Base-by-base conservation (phyloP, 2,888 invertebrate genomes). In the Blastobasis lacticolella region DNA sequence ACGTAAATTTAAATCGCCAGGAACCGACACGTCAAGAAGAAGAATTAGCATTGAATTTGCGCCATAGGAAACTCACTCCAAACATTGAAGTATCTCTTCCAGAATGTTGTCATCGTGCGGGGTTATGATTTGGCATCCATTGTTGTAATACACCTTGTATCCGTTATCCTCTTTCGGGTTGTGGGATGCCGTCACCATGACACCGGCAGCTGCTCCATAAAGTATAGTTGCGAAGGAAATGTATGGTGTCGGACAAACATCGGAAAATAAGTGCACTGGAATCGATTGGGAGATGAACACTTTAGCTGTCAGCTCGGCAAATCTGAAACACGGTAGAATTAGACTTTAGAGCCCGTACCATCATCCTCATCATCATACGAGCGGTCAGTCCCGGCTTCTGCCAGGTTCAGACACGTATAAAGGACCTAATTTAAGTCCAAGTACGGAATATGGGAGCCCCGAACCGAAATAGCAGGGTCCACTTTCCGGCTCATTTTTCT, bases 141-240 rank as follows among this genome's bases (percentile, higher is more conserved):
- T 99, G 6, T 90, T 88, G 94, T 97, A 98, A 77, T 98, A 99
- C 5, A 98, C 98, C 88, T 99, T 99, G 73, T 98, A 99, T 1
- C 98, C 98, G 73, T 98, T 98, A 72, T 98, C 97, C 38, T 97
- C 93, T 73, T 96, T 97, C 0, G 97, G 98, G 82, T 98, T 98
- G 71, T 98, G 98, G 0, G 97, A 97, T 0, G 98, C 98, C 0
- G 98, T 98, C 5, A 98, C 92, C 95, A 98, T 97, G 5, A 98
- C 91, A 0, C 98, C 98, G 43, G 94, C 95, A 1, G 93, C 92
- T 51, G 95, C 94, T 10, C 92, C 91, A 54, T 92, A 92, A 57
- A 92, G 88, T 4, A 89, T 86, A 0, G 97, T 94, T 0, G 93
- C 92, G 79, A 94, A 99, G 0, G 99, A 95, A 38, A 99, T 94